Evolutionary conservation across 2,888 invertebrate genomes (phyloP), one percentile per base, ranked within the genome.

Genomic region (Patella caerulea): DNA sequence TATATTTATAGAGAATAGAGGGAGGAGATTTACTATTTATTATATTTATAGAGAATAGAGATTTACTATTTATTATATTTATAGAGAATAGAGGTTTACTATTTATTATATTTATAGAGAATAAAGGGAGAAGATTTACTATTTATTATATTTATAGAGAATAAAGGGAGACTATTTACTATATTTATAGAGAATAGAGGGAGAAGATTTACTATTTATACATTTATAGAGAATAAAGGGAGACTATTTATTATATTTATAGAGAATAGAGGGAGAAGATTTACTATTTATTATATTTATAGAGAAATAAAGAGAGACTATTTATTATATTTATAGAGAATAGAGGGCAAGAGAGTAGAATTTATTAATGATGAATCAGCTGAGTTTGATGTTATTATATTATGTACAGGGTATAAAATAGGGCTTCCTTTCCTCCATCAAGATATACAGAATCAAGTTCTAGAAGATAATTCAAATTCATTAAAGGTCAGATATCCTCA

Each of bases 361-460:
- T 90, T 91, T 82, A 82, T 85, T 34, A 86, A 89, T 84, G 89
- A 88, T 1, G 75, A 84, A 14, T 78, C 77, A 15, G 86, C 84
- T 7, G 86, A 89, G 72, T 86, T 88, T 83, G 90, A 89, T 79
- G 73, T 81, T 71, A 85, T 90, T 11, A 83, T 91, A 14, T 80
- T 87, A 75, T 89, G 90, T 82, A 91, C 91, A 12, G 91, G 91
- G 0, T 91, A 91, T 84, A 86, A 86, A 78, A 88, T 90, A 76
- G 86, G 88, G 75, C 85, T 90, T 19, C 89, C 90, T 9, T 91
- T 84, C 79, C 84, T 90, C 45, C 80, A 84, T 19, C 82, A 85
- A 11, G 80, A 83, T 15, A 52, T 90, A 7, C 82, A 78, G 72
- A 75, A 83, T 9, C 75, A 81, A 12, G 83, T 89, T 1, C 73